These are phyloP conservation scores for Gobius niger DNA, from an alignment of 2,113 vertebrate genomes.

Conservation along the genomic window DNA sequence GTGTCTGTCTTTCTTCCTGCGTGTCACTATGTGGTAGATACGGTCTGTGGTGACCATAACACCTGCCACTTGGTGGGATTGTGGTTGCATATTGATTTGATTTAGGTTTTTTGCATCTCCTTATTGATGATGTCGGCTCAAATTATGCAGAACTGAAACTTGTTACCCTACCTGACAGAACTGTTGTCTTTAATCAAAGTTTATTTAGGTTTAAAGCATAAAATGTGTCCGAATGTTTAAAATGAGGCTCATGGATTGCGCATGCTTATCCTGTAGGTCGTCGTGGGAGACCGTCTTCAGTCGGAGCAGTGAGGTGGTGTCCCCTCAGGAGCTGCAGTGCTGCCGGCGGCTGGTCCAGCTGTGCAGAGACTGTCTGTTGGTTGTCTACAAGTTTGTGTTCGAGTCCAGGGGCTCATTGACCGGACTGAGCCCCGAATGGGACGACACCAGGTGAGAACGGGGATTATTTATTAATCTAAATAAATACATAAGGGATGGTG, in stretches of 20 bases:
- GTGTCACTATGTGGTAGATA: constrained; percentile 8
- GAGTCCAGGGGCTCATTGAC: constrained; percentile 86
- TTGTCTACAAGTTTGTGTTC: constrained; percentile 92
- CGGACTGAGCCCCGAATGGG: constrained; percentile 85
- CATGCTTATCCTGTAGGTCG: constrained; percentile 66
- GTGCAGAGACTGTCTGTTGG: constrained; percentile 92
- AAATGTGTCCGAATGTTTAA: too few species aligned
- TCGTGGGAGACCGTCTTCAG: constrained; percentile 93
- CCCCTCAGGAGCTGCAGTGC: constrained; percentile 88
- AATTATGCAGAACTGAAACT: too few species aligned
- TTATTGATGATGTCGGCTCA: too few species aligned
- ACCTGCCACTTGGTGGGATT: not conserved
- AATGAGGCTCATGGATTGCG: not conserved
- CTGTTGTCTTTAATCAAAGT: not conserved
- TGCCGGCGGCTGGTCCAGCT: constrained; percentile 94
- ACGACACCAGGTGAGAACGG: constrained; percentile 87
- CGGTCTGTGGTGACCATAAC: not conserved
- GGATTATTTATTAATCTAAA: not conserved
- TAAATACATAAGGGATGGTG: not conserved
- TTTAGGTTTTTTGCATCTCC: too few species aligned
- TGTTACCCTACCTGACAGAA: not conserved
- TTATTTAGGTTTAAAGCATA: too few species aligned
- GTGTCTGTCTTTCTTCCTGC: constrained; percentile 31
- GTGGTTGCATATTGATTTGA: not conserved
- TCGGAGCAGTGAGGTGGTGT: constrained; percentile 87